Evolutionary conservation across 64 coral and sea anemone genomes (phyloP).

Genomic region (Pachyseris speciosa): DNA sequence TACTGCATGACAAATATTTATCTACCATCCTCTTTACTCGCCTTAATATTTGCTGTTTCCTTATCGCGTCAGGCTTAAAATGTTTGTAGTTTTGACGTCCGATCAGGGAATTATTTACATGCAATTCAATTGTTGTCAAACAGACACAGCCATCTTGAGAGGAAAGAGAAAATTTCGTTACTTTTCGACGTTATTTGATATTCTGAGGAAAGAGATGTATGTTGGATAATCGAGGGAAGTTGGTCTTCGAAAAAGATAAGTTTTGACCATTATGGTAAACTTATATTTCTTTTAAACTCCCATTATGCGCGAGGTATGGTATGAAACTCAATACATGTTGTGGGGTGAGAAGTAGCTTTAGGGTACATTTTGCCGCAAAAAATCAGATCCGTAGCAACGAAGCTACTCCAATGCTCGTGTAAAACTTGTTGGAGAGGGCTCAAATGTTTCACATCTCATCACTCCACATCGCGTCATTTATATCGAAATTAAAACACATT

Average conservation of each 20-base stretch:
- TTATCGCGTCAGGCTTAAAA: neutral
- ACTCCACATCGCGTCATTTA: neutral
- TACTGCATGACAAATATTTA: constrained; percentile 26
- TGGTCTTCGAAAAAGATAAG: neutral
- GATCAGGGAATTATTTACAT: neutral
- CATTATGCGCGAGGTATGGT: neutral
- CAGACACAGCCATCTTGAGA: neutral
- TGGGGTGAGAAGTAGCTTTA: too few relatives aligned
- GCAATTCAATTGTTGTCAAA: neutral
- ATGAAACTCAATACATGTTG: neutral
- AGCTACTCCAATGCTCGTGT: neutral
- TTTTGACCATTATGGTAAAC: constrained; percentile 9
- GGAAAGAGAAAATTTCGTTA: neutral
- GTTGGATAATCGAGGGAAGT: neutral
- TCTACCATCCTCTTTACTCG: neutral
- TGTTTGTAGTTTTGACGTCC: constrained; percentile 15
- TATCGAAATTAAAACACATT: neutral
- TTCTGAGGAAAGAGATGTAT: neutral
- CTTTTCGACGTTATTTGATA: neutral
- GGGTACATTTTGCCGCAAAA: too few relatives aligned
- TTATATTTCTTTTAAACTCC: constrained; percentile 15
- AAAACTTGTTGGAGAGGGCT: neutral
- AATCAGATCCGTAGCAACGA: neutral
- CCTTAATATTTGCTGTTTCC: neutral
- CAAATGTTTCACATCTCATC: neutral